Evolutionary conservation across 2,888 invertebrate genomes (phyloP).

Genomic region (Nomada fabriciana): DNA sequence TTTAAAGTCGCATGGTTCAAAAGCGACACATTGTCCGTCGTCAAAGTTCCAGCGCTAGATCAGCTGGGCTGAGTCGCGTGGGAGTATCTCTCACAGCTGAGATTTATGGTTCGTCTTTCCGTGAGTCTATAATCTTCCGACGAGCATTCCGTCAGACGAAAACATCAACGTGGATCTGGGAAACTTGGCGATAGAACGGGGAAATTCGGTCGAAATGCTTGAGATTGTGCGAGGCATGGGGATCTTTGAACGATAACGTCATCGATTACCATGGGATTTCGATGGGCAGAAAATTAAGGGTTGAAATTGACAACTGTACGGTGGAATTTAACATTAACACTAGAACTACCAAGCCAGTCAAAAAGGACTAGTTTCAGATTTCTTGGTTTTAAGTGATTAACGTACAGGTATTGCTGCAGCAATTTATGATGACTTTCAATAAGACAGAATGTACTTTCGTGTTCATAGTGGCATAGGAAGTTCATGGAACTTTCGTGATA

Average conservation of each 20-base stretch:
- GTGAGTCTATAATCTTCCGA: not conserved
- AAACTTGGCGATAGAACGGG: conserved; percentile 10
- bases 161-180: conserved; percentile 29
- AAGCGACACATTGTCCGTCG: conserved; percentile 50
- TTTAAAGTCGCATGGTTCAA: conserved; percentile 40
- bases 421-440: no score
- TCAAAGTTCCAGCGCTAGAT: conserved; percentile 30
- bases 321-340: not conserved
- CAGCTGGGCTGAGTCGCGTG: conserved; percentile 61
- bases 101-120: conserved; percentile 55
- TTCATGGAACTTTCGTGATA: no score
- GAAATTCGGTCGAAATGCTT: conserved; percentile 14
- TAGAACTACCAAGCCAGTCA: no score
- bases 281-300: not conserved
- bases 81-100: conserved; percentile 48
- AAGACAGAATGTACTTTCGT: no score
- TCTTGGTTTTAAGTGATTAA: no score
- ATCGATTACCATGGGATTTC: not conserved
- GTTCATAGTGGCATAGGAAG: no score
- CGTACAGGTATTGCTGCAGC: no score
- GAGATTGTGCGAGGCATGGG: conserved; percentile 29
- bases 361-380: no score
- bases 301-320: not conserved
- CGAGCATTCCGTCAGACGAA: not conserved
- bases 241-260: conserved; percentile 4